A percentile compares a stretch with the other conserved stretches of the same genome.
These are phyloP conservation scores for Chionomys nivalis DNA, from an alignment of 2,113 vertebrate genomes.

Conservation along the genomic window DNA sequence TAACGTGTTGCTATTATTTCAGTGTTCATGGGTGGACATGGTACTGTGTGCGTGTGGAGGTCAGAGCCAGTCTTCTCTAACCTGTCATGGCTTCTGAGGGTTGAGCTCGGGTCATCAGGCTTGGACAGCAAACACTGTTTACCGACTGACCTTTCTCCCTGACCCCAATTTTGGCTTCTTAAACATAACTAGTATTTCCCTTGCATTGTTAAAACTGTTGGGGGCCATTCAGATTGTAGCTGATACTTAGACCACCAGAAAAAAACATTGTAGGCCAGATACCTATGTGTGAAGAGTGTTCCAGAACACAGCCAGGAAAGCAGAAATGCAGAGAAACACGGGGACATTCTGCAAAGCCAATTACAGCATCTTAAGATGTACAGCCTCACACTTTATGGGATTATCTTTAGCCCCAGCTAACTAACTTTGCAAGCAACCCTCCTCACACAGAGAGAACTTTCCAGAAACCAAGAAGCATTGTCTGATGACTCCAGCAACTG, in stretches of 20 bases:
- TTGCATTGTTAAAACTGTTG: neutral
- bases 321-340: neutral
- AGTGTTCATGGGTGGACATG: neutral
- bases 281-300: rapidly evolving
- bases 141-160: neutral
- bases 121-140: neutral
- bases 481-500: neutral
- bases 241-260: neutral
- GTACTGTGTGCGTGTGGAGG: neutral
- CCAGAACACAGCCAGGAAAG: neutral
- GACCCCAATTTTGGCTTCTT: neutral
- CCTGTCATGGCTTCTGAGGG: neutral
- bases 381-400: neutral
- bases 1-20: neutral
- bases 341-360: neutral
- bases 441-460: conserved; percentile 17
- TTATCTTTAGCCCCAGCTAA: neutral
- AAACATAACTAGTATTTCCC: neutral
- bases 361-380: neutral
- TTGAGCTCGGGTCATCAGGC: neutral
- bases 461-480: conserved; percentile 24
- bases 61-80: neutral
- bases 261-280: neutral
- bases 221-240: neutral
- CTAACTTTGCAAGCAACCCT: conserved; percentile 21